Conservation (phyloP, 2,113 vertebrate species). For the Chaetodon trifascialis region DNA sequence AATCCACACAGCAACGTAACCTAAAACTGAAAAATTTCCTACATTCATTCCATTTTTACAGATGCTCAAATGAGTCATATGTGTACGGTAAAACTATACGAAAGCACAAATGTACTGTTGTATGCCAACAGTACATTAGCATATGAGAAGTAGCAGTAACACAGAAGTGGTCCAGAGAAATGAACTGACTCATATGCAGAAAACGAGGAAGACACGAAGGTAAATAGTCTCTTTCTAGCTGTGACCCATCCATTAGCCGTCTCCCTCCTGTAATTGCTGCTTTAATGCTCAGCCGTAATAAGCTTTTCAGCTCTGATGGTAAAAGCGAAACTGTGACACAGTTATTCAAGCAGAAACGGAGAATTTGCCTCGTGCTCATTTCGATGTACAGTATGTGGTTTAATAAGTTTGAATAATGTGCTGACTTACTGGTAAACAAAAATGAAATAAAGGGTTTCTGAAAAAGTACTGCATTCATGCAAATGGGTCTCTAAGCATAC, state of each 20-base stretch:
- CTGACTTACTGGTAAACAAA: background rate
- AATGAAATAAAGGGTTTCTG: background rate
- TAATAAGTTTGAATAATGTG: constrained; percentile 15
- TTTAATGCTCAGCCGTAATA: constrained; percentile 36
- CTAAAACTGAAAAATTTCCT: no score
- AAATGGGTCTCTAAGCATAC: constrained; percentile 8
- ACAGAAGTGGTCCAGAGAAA: background rate
- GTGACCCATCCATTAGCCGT: constrained; percentile 33
- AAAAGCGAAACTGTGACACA: constrained; percentile 13
- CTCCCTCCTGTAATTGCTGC: constrained; percentile 37
- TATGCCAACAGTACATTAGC: background rate
- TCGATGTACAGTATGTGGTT: background rate
- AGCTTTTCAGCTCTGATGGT: constrained; percentile 22
- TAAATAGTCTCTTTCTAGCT: constrained; percentile 18
- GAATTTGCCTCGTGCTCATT: background rate
- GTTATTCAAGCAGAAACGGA: constrained; percentile 31
- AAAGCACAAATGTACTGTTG: background rate
- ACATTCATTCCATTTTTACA: no score
- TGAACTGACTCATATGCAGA: constrained; percentile 16
- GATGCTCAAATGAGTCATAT: background rate
- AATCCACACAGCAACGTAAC: no score
- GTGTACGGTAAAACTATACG: background rate
- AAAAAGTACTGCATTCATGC: background rate
- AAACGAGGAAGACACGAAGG: constrained; percentile 27
- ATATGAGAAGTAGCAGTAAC: background rate